These are phyloP conservation scores for Lochmaea capreae DNA, from an alignment of 2,888 invertebrate species.

Conservation along the genomic window DNA sequence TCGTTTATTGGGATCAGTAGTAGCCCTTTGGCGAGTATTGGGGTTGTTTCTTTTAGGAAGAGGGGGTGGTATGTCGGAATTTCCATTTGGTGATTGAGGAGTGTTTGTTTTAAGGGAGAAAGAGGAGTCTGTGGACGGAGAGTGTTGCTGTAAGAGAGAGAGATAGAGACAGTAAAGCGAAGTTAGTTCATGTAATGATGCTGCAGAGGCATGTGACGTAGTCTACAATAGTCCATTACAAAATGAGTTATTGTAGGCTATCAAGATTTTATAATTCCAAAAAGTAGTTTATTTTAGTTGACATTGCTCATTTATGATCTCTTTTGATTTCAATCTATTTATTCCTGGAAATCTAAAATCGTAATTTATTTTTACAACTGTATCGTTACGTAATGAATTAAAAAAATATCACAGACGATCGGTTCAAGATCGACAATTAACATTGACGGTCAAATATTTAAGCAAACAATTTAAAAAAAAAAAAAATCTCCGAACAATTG, in stretches of 20 bases:
- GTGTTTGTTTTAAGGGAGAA: constrained; percentile 38
- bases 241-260: constrained; percentile 22
- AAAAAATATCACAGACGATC: too few species aligned
- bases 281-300: not conserved
- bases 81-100: constrained; percentile 51
- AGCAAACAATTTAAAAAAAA: too few species aligned
- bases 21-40: constrained; percentile 32
- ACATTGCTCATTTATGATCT: too few species aligned
- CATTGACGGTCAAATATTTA: too few species aligned
- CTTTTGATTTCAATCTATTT: too few species aligned
- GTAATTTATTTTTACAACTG: too few species aligned
- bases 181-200: constrained; percentile 60
- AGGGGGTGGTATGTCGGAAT: constrained; percentile 67
- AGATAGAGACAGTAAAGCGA: constrained; percentile 62
- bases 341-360: too few species aligned
- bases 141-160: constrained; percentile 65
- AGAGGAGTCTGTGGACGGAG: constrained; percentile 52
- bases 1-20: constrained; percentile 46
- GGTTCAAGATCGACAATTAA: too few species aligned
- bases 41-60: constrained; percentile 68
- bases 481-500: too few species aligned
- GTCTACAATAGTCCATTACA: constrained; percentile 21
- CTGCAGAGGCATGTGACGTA: constrained; percentile 41
- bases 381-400: too few species aligned
- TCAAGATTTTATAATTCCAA: constrained; percentile 3